phyloP scores from a whole-genome alignment of 2,888 invertebrate species.

The Pseudanteris insignis region DNA sequence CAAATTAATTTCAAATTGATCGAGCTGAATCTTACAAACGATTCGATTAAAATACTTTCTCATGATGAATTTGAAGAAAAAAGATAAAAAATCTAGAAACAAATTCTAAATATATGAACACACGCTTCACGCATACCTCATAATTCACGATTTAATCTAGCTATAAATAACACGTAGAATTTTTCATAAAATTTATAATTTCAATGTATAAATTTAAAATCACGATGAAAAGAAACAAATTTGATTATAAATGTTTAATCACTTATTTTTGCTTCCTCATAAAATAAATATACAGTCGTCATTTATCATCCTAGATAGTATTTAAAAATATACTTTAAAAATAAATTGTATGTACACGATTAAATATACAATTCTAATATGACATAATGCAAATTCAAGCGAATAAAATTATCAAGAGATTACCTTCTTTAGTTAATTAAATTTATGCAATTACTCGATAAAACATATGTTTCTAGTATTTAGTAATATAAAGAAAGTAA shows the following conservation, averaged over 20 bases:
- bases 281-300: conserved; percentile 11
- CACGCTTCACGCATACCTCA: conserved; percentile 3
- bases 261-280: too few relatives aligned
- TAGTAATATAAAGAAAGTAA: too few relatives aligned
- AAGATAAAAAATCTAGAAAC: too few relatives aligned
- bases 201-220: conserved; percentile 6
- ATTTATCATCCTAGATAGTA: background rate
- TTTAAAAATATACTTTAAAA: background rate
- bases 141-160: conserved; percentile 16
- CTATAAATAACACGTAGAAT: conserved; percentile 17
- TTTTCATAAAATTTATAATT: conserved; percentile 12
- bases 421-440: too few relatives aligned
- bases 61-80: too few relatives aligned
- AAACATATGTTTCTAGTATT: too few relatives aligned
- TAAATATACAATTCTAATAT: conserved; percentile 20
- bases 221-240: conserved; percentile 4
- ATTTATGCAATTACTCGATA: too few relatives aligned
- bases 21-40: too few relatives aligned
- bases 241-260: conserved; percentile 25
- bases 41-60: too few relatives aligned
- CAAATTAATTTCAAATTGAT: too few relatives aligned
- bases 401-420: too few relatives aligned
- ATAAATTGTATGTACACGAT: conserved; percentile 20
- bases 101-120: conserved; percentile 13
- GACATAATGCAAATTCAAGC: too few relatives aligned